Evolutionary conservation across 35 echinoderm and acorn worm species (phyloP).

Genomic region (Holothuria glaberrima): DNA sequence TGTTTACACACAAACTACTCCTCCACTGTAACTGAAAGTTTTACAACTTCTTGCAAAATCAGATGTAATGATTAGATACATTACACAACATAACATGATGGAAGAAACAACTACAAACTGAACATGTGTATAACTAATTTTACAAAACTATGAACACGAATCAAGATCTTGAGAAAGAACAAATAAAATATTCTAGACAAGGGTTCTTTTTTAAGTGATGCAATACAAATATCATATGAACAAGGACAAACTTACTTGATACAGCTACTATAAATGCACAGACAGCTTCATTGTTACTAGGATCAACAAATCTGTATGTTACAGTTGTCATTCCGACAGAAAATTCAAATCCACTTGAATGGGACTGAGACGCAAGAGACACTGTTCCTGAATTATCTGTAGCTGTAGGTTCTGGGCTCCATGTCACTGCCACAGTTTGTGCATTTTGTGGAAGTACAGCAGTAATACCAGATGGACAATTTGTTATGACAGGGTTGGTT

Average conservation of each 20-base stretch:
- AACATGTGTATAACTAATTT: too few species aligned
- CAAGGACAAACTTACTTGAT: not conserved
- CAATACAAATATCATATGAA: too few species aligned
- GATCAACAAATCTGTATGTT: constrained; percentile 54
- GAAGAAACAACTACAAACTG: too few species aligned
- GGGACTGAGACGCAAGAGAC: not conserved
- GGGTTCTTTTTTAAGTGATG: too few species aligned
- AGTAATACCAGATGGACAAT: not conserved
- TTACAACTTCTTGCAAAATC: too few species aligned
- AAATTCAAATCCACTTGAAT: constrained; percentile 41
- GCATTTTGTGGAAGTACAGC: not conserved
- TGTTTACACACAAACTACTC: too few species aligned
- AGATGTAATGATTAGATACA: too few species aligned
- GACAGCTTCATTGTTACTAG: constrained; percentile 26
- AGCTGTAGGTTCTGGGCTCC: constrained; percentile 46
- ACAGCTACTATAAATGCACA: constrained; percentile 69
- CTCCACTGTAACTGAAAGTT: too few species aligned
- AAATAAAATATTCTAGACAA: too few species aligned
- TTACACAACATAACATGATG: too few species aligned
- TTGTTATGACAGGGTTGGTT: not conserved
- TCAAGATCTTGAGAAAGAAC: too few species aligned
- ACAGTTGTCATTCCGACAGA: constrained; percentile 49
- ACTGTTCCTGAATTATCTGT: constrained; percentile 67
- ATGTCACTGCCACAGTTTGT: constrained; percentile 36
- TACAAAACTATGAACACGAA: too few species aligned